phyloP scores from a whole-genome alignment of 2,888 invertebrate species.

The Strigamia transsilvanica region DNA sequence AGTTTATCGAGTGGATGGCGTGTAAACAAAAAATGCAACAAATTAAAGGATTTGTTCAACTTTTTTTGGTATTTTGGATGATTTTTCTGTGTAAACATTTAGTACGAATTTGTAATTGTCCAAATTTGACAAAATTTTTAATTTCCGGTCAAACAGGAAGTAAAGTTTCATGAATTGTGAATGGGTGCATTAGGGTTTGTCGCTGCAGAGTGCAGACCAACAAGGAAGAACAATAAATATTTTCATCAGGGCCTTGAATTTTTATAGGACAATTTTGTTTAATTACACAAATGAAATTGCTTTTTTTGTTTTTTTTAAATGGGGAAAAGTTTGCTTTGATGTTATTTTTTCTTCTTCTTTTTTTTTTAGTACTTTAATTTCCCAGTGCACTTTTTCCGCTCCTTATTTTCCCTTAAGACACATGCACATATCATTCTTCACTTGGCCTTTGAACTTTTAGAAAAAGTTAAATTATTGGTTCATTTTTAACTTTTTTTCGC shows the following conservation, averaged over 20 bases:
- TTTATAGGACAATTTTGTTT: conserved; percentile 10
- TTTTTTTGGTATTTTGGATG: neutral
- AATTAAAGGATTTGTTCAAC: neutral
- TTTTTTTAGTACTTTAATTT: neutral
- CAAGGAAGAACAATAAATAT: neutral
- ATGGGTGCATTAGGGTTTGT: neutral
- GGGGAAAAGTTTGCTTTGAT: neutral
- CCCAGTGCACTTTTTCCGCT: neutral
- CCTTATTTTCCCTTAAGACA: conserved; percentile 22
- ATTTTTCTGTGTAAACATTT: too few species aligned
- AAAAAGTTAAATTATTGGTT: conserved; percentile 26
- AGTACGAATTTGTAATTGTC: neutral
- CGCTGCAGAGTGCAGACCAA: neutral
- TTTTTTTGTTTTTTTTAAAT: neutral
- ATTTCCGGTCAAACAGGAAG: conserved; percentile 23
- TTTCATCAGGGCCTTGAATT: conserved; percentile 20
- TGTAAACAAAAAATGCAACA: conserved; percentile 2
- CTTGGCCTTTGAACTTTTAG: neutral
- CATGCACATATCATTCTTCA: conserved; percentile 10
- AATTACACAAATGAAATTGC: neutral
- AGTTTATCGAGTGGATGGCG: neutral
- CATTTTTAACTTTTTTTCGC: neutral
- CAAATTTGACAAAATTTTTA: neutral
- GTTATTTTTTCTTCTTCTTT: neutral
- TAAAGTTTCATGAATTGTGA: conserved; percentile 5